Evolutionary conservation across 2,888 invertebrate species (phyloP).

Genomic region (Cetonia aurata): DNA sequence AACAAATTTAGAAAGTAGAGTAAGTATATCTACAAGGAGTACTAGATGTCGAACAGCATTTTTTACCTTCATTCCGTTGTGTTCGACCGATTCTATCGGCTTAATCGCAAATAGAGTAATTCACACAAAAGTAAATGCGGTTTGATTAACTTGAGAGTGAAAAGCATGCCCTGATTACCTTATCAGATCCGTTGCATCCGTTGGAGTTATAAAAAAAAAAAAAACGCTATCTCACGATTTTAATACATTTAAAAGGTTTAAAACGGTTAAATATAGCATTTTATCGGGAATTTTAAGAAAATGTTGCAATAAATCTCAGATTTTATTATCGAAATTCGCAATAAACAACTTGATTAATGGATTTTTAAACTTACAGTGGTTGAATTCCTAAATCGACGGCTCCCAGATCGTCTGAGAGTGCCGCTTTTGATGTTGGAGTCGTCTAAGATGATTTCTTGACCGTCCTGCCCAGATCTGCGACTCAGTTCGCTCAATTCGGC

Average conservation of each 20-base stretch:
- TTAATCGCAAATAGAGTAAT: too few relatives aligned
- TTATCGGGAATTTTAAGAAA: too few relatives aligned
- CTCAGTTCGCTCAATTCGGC: slow-evolving; percentile 93
- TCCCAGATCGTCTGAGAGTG: slow-evolving; percentile 86
- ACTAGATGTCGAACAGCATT: slow-evolving; percentile 3
- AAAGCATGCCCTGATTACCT: too few relatives aligned
- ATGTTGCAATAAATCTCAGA: too few relatives aligned
- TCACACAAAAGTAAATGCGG: too few relatives aligned
- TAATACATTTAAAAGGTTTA: too few relatives aligned
- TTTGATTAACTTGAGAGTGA: too few relatives aligned
- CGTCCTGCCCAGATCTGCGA: slow-evolving; percentile 79
- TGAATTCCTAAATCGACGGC: slow-evolving; percentile 79
- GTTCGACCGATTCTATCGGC: neutral
- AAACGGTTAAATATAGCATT: too few relatives aligned
- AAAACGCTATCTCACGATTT: too few relatives aligned
- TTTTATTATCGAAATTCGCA: neutral
- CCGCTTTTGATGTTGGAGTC: slow-evolving; percentile 79
- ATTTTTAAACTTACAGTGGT: slow-evolving; percentile 70
- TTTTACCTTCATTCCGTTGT: neutral
- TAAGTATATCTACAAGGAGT: neutral
- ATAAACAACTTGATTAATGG: slow-evolving; percentile 1
- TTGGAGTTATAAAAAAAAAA: too few relatives aligned
- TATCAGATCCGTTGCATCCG: too few relatives aligned
- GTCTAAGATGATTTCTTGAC: slow-evolving; percentile 75
- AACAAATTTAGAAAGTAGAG: slow-evolving; percentile 40